These are phyloP conservation scores for Gallirallus australis DNA, from an alignment of 2,797 vertebrate species.

Conservation along the genomic window DNA sequence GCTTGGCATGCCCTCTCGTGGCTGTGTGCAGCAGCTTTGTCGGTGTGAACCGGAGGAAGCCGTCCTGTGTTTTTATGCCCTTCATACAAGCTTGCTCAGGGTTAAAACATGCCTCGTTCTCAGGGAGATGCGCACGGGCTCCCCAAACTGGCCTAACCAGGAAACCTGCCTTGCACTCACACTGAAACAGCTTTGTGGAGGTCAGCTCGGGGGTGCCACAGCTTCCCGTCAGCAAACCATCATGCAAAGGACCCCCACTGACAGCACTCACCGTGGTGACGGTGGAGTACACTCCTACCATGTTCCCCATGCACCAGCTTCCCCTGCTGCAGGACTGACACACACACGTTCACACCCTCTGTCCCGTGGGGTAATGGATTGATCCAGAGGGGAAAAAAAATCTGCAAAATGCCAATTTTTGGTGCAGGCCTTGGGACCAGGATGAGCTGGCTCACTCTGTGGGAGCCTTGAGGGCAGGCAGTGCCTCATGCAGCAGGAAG, in stretches of 20 bases:
- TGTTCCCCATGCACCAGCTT: rapidly evolving
- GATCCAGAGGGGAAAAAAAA: not conserved
- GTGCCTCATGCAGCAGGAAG: not conserved
- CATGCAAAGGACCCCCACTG: rapidly evolving
- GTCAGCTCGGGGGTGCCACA: not conserved
- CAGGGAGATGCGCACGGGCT: not conserved
- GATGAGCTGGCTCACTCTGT: not conserved
- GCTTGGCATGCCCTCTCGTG: constrained; percentile 19
- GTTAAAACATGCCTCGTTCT: not conserved
- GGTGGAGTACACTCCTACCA: rapidly evolving
- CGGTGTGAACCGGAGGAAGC: not conserved
- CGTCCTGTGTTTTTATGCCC: not conserved
- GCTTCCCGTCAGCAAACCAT: not conserved
- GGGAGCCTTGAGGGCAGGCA: not conserved
- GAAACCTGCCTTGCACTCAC: not conserved
- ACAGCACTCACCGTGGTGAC: rapidly evolving
- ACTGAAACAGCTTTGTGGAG: not conserved
- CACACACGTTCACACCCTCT: not conserved
- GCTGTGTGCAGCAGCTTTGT: not conserved
- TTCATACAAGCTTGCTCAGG: rapidly evolving
- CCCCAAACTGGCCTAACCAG: not conserved
- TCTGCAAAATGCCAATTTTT: not conserved
- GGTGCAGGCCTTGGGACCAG: not conserved
- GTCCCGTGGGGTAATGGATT: not conserved
- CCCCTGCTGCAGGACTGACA: not conserved